phyloP scores from a whole-genome alignment of 2,113 vertebrate genomes.

The Coptodon rendalli region DNA sequence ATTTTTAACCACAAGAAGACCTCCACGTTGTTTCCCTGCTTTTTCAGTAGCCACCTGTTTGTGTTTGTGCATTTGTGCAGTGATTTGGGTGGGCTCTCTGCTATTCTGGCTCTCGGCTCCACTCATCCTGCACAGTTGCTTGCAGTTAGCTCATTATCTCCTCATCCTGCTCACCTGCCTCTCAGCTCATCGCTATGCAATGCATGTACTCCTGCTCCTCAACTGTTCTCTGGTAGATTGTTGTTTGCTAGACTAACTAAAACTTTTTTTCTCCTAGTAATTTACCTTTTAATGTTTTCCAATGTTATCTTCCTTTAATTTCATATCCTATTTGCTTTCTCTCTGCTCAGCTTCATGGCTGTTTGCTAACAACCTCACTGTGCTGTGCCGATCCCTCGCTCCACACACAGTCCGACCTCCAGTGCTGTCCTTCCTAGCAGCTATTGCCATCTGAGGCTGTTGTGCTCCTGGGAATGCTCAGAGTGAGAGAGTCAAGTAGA shows the following conservation, averaged over 20 bases:
- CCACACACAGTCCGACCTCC: not conserved
- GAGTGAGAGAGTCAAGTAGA: not conserved
- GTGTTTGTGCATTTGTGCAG: not conserved
- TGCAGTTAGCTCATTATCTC: not conserved
- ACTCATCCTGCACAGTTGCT: not conserved
- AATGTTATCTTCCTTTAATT: not conserved
- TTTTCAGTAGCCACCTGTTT: not conserved
- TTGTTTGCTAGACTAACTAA: not conserved
- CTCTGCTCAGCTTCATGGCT: not conserved
- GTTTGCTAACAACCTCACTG: not conserved
- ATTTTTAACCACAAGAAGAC: not conserved
- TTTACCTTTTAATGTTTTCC: not conserved
- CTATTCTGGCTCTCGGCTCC: not conserved
- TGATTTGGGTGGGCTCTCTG: not conserved
- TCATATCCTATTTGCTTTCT: not conserved
- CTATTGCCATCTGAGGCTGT: not conserved
- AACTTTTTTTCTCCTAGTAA: not conserved
- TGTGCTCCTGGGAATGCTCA: not conserved
- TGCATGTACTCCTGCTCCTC: not conserved
- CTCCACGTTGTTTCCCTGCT: not conserved
- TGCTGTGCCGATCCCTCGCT: not conserved
- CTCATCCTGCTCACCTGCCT: not conserved
- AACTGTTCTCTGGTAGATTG: not conserved
- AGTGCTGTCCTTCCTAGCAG: fast-evolving
- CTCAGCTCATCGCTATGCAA: not conserved